Conservation (phyloP, 2,797 vertebrate genomes). For the Pangasius larnaudii region DNA sequence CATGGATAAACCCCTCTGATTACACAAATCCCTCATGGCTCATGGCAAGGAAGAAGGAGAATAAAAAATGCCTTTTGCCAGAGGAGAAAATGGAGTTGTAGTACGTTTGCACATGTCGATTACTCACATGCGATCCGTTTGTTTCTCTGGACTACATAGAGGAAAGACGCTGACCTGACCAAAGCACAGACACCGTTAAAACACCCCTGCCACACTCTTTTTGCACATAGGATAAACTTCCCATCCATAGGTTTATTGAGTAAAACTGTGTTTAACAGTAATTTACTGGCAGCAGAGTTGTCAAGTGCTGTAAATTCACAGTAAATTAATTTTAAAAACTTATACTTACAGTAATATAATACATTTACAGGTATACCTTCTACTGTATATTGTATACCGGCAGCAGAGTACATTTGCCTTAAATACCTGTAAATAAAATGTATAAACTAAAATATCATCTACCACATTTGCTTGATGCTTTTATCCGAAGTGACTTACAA, state of each 20-base stretch:
- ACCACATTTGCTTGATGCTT: not conserved
- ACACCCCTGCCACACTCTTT: not conserved
- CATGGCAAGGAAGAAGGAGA: not conserved
- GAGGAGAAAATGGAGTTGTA: not conserved
- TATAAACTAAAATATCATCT: not conserved
- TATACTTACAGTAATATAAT: not conserved
- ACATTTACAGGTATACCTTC: not conserved
- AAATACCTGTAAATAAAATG: not conserved
- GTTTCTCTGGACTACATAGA: not conserved
- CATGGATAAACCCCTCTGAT: not conserved
- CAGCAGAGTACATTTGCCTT: not conserved
- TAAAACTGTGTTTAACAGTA: not conserved
- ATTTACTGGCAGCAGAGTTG: too few relatives aligned
- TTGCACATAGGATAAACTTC: not conserved
- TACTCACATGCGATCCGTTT: not conserved
- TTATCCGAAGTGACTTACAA: not conserved
- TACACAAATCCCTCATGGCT: not conserved
- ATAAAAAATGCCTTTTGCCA: not conserved
- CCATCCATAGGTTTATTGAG: not conserved
- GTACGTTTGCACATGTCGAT: not conserved
- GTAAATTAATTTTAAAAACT: not conserved
- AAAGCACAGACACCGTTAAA: not conserved
- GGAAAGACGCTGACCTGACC: not conserved
- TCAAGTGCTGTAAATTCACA: not conserved
- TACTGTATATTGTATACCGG: not conserved